Evolutionary conservation across 2,113 vertebrate genomes (phyloP), one percentile per base, ranked within the genome.

Genomic region (Helogale parvula): DNA sequence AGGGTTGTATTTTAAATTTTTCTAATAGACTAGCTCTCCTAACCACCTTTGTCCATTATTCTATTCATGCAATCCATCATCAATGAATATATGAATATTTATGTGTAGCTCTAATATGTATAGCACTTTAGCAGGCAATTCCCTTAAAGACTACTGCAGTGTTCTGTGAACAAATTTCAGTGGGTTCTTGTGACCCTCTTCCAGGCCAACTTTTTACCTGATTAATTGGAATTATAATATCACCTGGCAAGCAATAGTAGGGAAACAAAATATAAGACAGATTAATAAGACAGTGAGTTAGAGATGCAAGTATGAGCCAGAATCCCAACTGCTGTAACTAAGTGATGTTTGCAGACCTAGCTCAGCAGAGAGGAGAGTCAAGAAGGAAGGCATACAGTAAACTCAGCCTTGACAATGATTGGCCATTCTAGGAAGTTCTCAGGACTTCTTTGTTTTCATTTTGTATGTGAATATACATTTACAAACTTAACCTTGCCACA

Each of bases 51-150:
- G 96, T 98, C 96, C 95, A 97, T 97, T 98, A 98, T 97, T 98
- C 97, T 97, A 97, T 95, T 96, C 97, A 96, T 98, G 97, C 92
- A 98, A 98, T 98, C 95, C 95, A 98, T 98, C 98, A 97, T 96
- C 97, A 95, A 94, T 95, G 98, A 97, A 96, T 98, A 96, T 92
- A 98, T 98, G 97, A 97, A 98, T 98, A 98, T 98, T 97, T 98
- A 98, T 98, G 95, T 69, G 66, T 85, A 45, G 7, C 45, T 94
- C 38, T 97, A 98, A 98, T 97, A 98, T 68, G 57, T 92, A 94
- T 76, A 92, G 80, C 94, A 94, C 88, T 96, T 97, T 79, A 92
- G 80, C 76, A 98, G 71, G 84, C 97, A 97, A 96, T 98, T 94
- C 94, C 60, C 71, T 96, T 96, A 96, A 98, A 98, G 90, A 90